These are phyloP conservation scores for Antheraea yamamai DNA, from an alignment of 2,888 invertebrate species.

Conservation along the genomic window DNA sequence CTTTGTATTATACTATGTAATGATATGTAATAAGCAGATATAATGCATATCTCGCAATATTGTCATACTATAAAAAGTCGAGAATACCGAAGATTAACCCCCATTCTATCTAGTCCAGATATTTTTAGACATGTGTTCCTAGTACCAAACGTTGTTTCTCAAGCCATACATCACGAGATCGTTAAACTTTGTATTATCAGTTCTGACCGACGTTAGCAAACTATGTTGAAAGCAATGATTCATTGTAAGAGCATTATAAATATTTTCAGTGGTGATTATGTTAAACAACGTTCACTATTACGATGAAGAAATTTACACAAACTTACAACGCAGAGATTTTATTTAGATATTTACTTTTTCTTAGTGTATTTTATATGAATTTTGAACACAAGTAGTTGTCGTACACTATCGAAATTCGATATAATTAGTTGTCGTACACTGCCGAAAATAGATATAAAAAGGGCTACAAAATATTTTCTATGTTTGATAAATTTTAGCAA, in stretches of 20 bases:
- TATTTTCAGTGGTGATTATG: constrained; percentile 5
- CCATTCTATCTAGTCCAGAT: constrained; percentile 51
- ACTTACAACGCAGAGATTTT: not conserved
- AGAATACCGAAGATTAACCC: constrained; percentile 22
- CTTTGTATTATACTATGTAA: too few species aligned
- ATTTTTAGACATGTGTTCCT: constrained; percentile 54
- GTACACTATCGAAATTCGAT: too few species aligned
- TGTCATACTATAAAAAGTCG: constrained; percentile 11
- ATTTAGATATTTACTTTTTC: not conserved
- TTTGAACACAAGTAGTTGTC: too few species aligned
- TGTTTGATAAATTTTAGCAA: too few species aligned
- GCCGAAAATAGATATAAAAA: too few species aligned
- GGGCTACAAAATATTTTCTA: too few species aligned
- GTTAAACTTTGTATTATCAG: constrained; percentile 42
- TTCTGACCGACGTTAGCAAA: constrained; percentile 7
- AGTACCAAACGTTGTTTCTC: constrained; percentile 45
- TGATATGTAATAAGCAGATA: not conserved
- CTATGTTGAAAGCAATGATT: constrained; percentile 6
- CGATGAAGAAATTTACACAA: not conserved
- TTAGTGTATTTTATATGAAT: not conserved
- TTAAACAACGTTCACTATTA: not conserved
- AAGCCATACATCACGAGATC: constrained; percentile 42
- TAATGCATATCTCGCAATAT: not conserved
- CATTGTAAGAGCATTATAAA: constrained; percentile 4
- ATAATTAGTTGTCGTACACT: too few species aligned